These are phyloP conservation scores for Carassius carassius DNA, from an alignment of 2,113 vertebrate species.

Conservation along the genomic window DNA sequence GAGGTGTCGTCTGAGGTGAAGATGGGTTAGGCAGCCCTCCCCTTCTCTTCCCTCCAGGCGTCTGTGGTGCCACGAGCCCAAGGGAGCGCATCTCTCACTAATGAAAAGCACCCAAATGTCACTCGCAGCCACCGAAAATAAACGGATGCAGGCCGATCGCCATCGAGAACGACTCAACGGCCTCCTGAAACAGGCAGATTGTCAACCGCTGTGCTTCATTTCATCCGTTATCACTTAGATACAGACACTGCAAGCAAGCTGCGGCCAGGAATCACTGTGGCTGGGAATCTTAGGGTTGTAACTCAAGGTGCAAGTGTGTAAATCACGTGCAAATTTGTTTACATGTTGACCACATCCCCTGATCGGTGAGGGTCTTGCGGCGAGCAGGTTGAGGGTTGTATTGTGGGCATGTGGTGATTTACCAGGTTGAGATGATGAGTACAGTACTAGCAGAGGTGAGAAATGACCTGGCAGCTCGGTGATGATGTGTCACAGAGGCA, in stretches of 20 bases:
- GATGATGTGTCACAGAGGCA: constrained; percentile 54
- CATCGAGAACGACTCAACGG: background rate
- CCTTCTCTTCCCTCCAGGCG: background rate
- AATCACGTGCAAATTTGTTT: constrained; percentile 51
- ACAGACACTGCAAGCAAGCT: constrained; percentile 39
- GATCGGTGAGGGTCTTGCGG: constrained; percentile 19
- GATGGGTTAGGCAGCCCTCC: background rate
- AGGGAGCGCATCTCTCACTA: background rate
- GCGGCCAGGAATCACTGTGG: constrained; percentile 27
- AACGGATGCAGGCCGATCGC: constrained; percentile 29
- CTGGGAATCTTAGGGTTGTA: constrained; percentile 38
- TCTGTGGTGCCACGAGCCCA: background rate
- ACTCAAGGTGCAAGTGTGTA: constrained; percentile 32
- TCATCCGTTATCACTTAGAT: constrained; percentile 44
- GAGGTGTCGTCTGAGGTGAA: background rate
- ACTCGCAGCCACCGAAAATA: constrained; percentile 46
- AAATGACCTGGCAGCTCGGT: constrained; percentile 39
- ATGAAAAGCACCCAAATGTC: constrained; percentile 55
- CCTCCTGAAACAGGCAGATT: constrained; percentile 33
- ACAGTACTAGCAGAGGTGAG: constrained; percentile 46
- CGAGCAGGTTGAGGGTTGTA: constrained; percentile 4
- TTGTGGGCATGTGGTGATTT: constrained; percentile 48
- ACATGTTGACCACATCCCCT: constrained; percentile 23
- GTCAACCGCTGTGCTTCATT: constrained; percentile 1
- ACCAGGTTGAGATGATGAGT: constrained; percentile 45